These are phyloP conservation scores for Caenorhabditis sulstoni DNA, from an alignment of 2,888 invertebrate genomes.

Conservation along the genomic window DNA sequence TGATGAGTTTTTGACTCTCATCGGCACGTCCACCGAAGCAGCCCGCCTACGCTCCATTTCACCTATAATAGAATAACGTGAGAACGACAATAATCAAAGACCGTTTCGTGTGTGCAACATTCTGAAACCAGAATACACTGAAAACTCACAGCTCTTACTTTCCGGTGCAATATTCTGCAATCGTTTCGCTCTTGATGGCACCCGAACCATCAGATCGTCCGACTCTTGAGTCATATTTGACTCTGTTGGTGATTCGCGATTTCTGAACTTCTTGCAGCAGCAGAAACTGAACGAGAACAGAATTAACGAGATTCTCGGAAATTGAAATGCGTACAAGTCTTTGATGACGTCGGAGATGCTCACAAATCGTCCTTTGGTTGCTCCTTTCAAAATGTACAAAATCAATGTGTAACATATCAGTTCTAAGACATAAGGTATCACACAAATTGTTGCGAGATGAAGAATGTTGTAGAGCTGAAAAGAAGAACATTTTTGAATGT, in stretches of 20 bases:
- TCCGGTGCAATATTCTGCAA: conserved; percentile 37
- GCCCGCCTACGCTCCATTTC: conserved; percentile 45
- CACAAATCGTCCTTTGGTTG: conserved; percentile 54
- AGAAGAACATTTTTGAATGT: too few species aligned
- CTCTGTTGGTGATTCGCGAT: conserved; percentile 30
- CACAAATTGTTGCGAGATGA: conserved; percentile 67
- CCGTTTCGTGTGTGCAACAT: conserved; percentile 10
- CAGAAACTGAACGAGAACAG: conserved; percentile 38
- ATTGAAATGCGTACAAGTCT: conserved; percentile 27
- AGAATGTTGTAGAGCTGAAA: conserved; percentile 69
- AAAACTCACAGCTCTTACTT: conserved; percentile 54
- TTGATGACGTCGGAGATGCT: conserved; percentile 48
- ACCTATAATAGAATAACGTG: conserved; percentile 7
- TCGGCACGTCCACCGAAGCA: conserved; percentile 51
- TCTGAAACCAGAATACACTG: conserved; percentile 20
- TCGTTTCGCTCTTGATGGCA: conserved; percentile 34
- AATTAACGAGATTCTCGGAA: too few species aligned
- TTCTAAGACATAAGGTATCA: conserved; percentile 65
- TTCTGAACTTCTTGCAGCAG: conserved; percentile 32
- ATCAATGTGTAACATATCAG: conserved; percentile 67
- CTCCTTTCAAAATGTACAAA: conserved; percentile 67
- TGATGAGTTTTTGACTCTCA: conserved; percentile 38
- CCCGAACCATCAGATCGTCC: conserved; percentile 37
- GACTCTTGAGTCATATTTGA: conserved; percentile 54
- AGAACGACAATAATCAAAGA: not conserved